Evolutionary conservation across 1,140 invertebrate species (phyloP), one percentile per base, ranked within the genome.

Genomic region (Macrosteles quadrilineatus): DNA sequence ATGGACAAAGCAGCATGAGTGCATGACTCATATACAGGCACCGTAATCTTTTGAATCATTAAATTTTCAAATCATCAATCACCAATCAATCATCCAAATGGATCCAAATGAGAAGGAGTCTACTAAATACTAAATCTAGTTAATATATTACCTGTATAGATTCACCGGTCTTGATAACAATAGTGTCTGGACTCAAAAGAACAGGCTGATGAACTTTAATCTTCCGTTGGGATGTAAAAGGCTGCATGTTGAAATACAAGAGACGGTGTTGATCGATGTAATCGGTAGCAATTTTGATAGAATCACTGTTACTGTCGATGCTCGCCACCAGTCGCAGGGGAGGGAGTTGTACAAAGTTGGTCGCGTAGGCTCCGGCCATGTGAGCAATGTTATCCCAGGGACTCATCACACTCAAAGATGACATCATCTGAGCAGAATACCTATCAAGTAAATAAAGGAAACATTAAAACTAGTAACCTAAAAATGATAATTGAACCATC

Each of bases 331-430:
- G 47, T 23, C n/a, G 47, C 2, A 30, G 12, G 6, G 55, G 55
- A 30, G 55, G 55, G 4, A 59, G 55, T 59, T 59, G 55, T 4
- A 59, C 12, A n/a, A 21, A 59, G 55, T 59, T 59, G 21, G 55
- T 59, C 1, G 27, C 55, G 55, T 59, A 59, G 21, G 55, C 25
- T 27, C 55, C 55, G 55, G 55, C 55, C 12, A 23, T 21, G 25
- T 59, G 25, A 25, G 21, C 55, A 11, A 59, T 59, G 6, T 59
- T 29, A n/a, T 25, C 25, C 55, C 55, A 59, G 21, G 14, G 9
- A n/a, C 21, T 27, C 55, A 59, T 59, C 23, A 59, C 55, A n/a
- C 55, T 59, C 2, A 30, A 3, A 6, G 55, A 59, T 2, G 55
- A 59, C 12, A 59, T 2, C 21, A 59, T 25, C 27, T 59, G 55